A percentile compares a stretch with the other conserved stretches of the same genome.
phyloP scores from a whole-genome alignment of 2,888 invertebrate genomes.

The Parochlus steinenii region DNA sequence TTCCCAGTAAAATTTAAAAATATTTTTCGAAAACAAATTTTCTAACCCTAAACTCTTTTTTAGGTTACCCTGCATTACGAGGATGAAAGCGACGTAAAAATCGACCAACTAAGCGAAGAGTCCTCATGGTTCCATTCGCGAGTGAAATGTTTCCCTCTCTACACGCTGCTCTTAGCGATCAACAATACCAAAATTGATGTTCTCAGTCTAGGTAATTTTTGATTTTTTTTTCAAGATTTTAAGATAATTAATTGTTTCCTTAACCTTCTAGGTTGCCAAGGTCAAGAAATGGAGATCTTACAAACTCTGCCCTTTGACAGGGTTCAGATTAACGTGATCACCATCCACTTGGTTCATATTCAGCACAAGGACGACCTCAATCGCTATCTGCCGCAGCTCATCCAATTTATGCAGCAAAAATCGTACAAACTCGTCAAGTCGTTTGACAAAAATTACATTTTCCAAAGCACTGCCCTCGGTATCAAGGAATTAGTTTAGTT shows the following conservation, averaged over 20 bases:
- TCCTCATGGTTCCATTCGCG: constrained; percentile 47
- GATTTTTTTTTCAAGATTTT: no score
- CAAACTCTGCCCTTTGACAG: constrained; percentile 10
- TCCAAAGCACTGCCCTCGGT: constrained; percentile 1
- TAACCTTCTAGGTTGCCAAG: constrained; percentile 31
- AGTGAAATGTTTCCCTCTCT: constrained; percentile 72
- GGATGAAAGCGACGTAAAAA: constrained; percentile 33
- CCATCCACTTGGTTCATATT: constrained; percentile 10
- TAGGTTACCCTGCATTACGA: constrained; percentile 34
- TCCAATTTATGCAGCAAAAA: constrained; percentile 9
- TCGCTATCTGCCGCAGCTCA: constrained; percentile 6
- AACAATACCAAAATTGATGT: constrained; percentile 51
- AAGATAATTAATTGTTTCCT: no score
- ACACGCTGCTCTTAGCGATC: constrained; percentile 62
- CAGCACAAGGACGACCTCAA: constrained; percentile 9
- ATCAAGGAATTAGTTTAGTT: constrained; percentile 21
- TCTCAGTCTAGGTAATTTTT: constrained; percentile 51
- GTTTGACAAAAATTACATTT: constrained; percentile 9
- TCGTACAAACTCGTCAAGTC: constrained; percentile 9
- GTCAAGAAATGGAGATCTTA: constrained; percentile 22
- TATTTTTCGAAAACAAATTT: neutral
- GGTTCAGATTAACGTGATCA: constrained; percentile 8
- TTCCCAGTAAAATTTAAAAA: neutral
- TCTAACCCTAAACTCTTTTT: constrained; percentile 11
- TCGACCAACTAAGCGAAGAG: constrained; percentile 36